phyloP scores from a whole-genome alignment of 2,797 vertebrate genomes.

The Antennarius maculatus region DNA sequence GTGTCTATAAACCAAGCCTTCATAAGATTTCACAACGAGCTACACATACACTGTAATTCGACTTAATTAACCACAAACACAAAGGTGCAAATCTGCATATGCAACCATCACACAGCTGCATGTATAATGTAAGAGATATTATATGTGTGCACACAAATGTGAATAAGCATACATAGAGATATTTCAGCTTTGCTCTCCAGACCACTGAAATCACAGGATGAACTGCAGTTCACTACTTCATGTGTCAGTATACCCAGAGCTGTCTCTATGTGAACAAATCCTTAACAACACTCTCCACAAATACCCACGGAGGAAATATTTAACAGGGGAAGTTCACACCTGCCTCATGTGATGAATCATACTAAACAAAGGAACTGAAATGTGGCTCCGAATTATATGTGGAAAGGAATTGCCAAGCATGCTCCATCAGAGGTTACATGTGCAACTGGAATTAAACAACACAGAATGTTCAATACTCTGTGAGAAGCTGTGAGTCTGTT shows the following conservation, averaged over 20 bases:
- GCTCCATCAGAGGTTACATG: too few relatives aligned
- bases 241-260: constrained; percentile 23
- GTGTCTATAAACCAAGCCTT: neutral
- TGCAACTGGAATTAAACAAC: too few relatives aligned
- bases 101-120: neutral
- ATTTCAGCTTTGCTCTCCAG: constrained; percentile 12
- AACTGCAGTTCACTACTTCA: constrained; percentile 42
- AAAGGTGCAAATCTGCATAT: neutral
- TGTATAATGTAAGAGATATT: neutral
- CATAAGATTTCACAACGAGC: constrained; percentile 1
- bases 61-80: neutral
- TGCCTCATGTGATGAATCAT: constrained; percentile 38
- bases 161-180: neutral
- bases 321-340: constrained; percentile 27
- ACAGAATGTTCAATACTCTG: neutral
- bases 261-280: constrained; percentile 1
- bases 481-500: neutral
- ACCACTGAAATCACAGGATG: constrained; percentile 28
- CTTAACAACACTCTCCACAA: constrained; percentile 1
- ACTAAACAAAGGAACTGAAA: constrained; percentile 33
- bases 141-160: neutral
- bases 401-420: too few relatives aligned
- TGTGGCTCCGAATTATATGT: constrained; percentile 34
- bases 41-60: neutral
- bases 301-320: constrained; percentile 4